Evolutionary conservation across 1,140 invertebrate species (phyloP).

Genomic region (Euwallacea fornicatus): DNA sequence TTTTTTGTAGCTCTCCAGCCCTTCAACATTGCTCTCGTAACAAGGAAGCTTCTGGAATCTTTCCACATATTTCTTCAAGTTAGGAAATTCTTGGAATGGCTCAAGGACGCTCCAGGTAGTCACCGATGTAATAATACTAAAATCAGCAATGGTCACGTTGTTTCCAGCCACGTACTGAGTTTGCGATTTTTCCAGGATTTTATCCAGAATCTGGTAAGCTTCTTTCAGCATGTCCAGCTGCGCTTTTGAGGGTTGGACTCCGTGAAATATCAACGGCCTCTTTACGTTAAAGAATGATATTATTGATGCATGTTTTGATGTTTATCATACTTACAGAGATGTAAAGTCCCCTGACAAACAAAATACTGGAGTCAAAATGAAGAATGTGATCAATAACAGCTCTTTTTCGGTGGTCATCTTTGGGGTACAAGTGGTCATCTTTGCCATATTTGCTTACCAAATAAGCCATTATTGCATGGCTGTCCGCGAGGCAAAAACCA

Average conservation of each 20-base stretch:
- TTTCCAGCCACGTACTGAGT: constrained; percentile 37
- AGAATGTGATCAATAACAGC: constrained; percentile 59
- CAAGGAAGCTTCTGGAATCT: constrained; percentile 13
- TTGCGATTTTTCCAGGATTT: constrained; percentile 22
- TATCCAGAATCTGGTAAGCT: constrained; percentile 30
- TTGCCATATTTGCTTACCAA: constrained; percentile 62
- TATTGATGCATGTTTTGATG: neutral
- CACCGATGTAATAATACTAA: constrained; percentile 31
- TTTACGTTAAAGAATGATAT: neutral
- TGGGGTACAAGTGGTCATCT: constrained; percentile 61
- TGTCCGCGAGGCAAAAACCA: constrained; percentile 62
- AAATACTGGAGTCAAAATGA: constrained; percentile 59
- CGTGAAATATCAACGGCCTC: constrained; percentile 8
- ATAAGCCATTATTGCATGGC: constrained; percentile 63
- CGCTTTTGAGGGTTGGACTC: neutral
- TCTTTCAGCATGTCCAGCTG: constrained; percentile 24
- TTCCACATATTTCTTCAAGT: constrained; percentile 15
- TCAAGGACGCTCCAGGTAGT: constrained; percentile 39
- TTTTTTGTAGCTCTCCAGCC: constrained; percentile 3
- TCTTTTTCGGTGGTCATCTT: constrained; percentile 56
- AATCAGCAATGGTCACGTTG: constrained; percentile 39
- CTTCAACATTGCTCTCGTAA: constrained; percentile 17
- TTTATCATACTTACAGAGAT: constrained; percentile 33
- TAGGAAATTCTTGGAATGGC: constrained; percentile 10
- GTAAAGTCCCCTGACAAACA: constrained; percentile 50